Evolutionary conservation across 2,797 vertebrate species (phyloP), one percentile per base, ranked within the genome.

Genomic region (Hydrocynus forskahlii): DNA sequence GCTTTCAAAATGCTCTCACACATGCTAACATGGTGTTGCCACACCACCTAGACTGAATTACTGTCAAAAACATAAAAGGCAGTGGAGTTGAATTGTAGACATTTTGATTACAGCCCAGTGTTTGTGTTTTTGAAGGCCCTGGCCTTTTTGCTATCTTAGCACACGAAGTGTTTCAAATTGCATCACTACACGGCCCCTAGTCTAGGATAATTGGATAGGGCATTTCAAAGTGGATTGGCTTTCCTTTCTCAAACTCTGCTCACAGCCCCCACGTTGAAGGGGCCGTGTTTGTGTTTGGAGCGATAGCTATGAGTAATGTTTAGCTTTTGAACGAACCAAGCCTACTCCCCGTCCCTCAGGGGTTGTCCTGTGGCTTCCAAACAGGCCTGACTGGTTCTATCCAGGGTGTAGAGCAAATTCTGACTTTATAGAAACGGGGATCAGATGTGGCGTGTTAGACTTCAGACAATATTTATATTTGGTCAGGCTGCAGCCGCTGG

Each of bases 311-410:
- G 66, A 78, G 63, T 71, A 82, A 70, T 43, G 57, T 67, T 52
- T 73, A 38, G 60, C 74, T 23, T 80, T 79, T 83, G 76, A 86
- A 79, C 72, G 81, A 76, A 63, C 57, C 48, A 75, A 68, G 84
- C 69, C 82, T 78, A 84, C 89, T 90, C 88, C 87, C 79, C 74
- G 80, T 88, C 83, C 83, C 86, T 82, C 45, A 76, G 62, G 87
- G 85, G 81, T 81, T 68, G 71, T 77, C 66, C 48, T 75, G 77
- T 86, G 80, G 55, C 84, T 86, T 72, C 45, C 78, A 88, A 93
- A 93, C 93, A 88, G 88, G 94, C 90, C 71, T 7, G 84, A 92
- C 93, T 64, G 88, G 92, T 93, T 90, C 76, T 79, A 87, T 82
- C 71, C 83, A 81, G 78, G 54, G 70, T 62, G 70, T 75, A 75